Conservation (phyloP, 2,113 vertebrate species). For the Oxygymnocypris stewartii region DNA sequence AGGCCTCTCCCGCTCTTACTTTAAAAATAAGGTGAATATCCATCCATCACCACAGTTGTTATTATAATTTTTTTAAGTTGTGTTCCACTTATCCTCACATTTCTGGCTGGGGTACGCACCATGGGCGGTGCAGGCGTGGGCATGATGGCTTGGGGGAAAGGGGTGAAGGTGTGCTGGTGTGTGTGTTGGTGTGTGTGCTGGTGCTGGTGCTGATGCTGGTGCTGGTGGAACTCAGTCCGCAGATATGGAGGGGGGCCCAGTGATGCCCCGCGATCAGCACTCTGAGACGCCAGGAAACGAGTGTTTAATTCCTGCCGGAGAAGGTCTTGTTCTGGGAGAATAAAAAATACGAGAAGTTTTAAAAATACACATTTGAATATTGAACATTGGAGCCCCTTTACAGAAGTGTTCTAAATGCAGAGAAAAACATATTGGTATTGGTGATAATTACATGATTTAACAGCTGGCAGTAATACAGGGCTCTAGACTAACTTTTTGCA, state of each 20-base stretch:
- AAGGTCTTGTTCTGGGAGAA: conserved; percentile 89
- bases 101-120: conserved; percentile 99
- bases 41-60: conserved; percentile 21
- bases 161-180: conserved; percentile 99
- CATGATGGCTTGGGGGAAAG: conserved; percentile 98
- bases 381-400: neutral
- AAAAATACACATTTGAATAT: neutral
- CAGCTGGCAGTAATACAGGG: neutral
- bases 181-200: conserved; percentile 98
- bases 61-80: conserved; percentile 59
- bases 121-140: conserved; percentile 98
- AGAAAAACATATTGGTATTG: neutral
- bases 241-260: conserved; percentile 95
- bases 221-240: conserved; percentile 98
- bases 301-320: conserved; percentile 97
- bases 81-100: conserved; percentile 96
- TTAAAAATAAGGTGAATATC: neutral
- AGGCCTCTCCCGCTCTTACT: neutral
- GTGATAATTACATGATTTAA: neutral
- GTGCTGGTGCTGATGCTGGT: conserved; percentile 93
- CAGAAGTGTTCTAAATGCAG: conserved; percentile 38
- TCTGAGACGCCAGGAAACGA: conserved; percentile 95
- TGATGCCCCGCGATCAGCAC: conserved; percentile 92
- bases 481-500: too few relatives aligned
- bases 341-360: neutral